Base-by-base conservation (phyloP, 1,140 invertebrate species). In the Nasonia vitripennis region DNA sequence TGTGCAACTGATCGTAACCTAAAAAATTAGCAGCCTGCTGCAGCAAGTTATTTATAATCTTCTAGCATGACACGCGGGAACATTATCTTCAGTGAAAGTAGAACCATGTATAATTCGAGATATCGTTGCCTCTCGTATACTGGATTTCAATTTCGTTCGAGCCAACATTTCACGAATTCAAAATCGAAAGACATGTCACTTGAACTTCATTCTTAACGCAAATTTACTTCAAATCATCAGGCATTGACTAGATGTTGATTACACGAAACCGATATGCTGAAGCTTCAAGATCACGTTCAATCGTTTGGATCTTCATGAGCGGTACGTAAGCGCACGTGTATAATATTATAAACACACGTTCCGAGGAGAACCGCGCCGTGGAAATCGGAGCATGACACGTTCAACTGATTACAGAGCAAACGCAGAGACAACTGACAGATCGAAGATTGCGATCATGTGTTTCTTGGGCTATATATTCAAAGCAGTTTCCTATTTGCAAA, bases 311-410 rank as follows among this genome's bases (percentile, higher is more conserved):
- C 55, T 70, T 80, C n/a, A 62, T 70, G 4, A 45, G 9, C 23
- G 55, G 41, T 31, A 27, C 6, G 62, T 20, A 27, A 20, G 78
- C 10, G 34, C 62, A 41, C 48, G 31, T 27, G 27, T 48, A 62
- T n/a, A 62, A 14, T 14, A 20, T n/a, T 27, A 5, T 62, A 62
- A 6, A 41, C 12, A 17, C 6, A n/a, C 70, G 31, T 31, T 51
- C 12, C 34, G 10, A 34, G 45, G 1, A 51, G 70, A 62, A n/a
- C 55, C 67, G 6, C 70, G 17, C 1, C 27, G 71, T 74, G 71
- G 67, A 83, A 83, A 83, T 77, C 73, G 55, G 73, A 77, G 81
- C 55, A 55, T 83, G 34, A 83, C 81, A 70, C 62, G 62, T 80
- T 71, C 67, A 17, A 7, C 23, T 51, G 67, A 71, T 27, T 23